Percentiles rank a stretch among this genome's conserved stretches.
Evolutionary conservation across 2,888 invertebrate species (phyloP).

Genomic region (Acronicta aceris): DNA sequence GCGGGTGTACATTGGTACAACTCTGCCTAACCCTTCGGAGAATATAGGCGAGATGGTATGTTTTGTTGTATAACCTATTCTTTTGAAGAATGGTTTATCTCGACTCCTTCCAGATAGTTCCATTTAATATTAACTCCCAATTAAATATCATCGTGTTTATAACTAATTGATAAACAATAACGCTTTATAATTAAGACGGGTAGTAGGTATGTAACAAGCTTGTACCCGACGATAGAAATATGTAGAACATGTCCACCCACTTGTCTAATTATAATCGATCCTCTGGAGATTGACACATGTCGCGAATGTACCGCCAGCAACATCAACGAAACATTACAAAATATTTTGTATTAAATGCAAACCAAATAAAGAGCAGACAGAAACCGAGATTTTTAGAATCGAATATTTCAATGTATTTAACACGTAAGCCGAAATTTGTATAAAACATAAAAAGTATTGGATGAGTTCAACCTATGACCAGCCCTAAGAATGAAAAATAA

Average conservation of each 20-base stretch:
- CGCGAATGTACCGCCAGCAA: slow-evolving; percentile 54
- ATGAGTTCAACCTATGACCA: too few relatives aligned
- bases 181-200: slow-evolving; percentile 34
- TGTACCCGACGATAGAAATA: slow-evolving; percentile 56
- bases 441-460: too few relatives aligned
- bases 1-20: too few relatives aligned
- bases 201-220: slow-evolving; percentile 30
- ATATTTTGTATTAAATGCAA: not conserved
- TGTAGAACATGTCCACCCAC: slow-evolving; percentile 62
- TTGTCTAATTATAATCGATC: slow-evolving; percentile 74
- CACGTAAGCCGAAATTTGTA: too few relatives aligned
- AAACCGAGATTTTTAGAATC: too few relatives aligned
- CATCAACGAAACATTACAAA: not conserved
- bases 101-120: not conserved
- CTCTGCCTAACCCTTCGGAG: too few relatives aligned
- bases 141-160: slow-evolving; percentile 26
- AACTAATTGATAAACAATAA: slow-evolving; percentile 38
- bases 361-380: not conserved
- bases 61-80: too few relatives aligned
- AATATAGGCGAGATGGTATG: too few relatives aligned
- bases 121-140: slow-evolving; percentile 16
- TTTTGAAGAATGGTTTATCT: too few relatives aligned
- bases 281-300: slow-evolving; percentile 74
- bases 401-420: too few relatives aligned
- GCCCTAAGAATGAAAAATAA: too few relatives aligned